phyloP scores from a whole-genome alignment of 2,113 vertebrate species.

The Aleadryas rufinucha region DNA sequence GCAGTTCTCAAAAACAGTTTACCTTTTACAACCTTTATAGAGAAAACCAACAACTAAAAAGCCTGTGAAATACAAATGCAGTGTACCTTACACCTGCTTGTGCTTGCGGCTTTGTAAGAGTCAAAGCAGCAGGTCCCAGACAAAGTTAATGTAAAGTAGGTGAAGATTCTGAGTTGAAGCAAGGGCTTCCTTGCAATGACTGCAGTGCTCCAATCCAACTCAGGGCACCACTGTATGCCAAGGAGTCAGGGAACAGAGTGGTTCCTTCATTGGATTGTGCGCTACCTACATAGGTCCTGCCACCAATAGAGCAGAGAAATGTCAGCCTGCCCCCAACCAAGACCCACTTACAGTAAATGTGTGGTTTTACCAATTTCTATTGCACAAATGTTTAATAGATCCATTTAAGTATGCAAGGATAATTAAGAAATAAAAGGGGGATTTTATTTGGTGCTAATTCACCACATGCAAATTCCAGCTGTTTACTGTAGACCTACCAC shows the following conservation, averaged over 20 bases:
- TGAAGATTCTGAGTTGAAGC: neutral
- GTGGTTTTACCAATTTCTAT: neutral
- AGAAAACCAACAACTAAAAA: neutral
- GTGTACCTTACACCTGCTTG: neutral
- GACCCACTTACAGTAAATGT: neutral
- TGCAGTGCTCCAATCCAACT: neutral
- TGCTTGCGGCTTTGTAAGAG: neutral
- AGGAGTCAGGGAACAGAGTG: neutral
- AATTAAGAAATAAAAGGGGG: neutral
- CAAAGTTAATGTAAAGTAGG: neutral
- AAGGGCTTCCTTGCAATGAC: neutral
- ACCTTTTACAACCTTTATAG: neutral
- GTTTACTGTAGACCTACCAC: slow-evolving; percentile 28
- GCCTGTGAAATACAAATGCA: neutral
- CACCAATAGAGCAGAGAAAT: neutral
- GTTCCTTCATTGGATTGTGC: neutral
- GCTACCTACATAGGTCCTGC: neutral
- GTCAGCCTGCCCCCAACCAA: neutral
- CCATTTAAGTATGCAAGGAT: neutral
- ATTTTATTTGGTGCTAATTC: slow-evolving; percentile 56
- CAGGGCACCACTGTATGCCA: neutral
- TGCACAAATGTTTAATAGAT: neutral
- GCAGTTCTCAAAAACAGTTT: neutral
- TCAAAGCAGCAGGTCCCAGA: neutral
- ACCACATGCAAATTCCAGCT: slow-evolving; percentile 49